Conservation (phyloP, 2,113 vertebrate genomes). For the Elanoides forficatus region DNA sequence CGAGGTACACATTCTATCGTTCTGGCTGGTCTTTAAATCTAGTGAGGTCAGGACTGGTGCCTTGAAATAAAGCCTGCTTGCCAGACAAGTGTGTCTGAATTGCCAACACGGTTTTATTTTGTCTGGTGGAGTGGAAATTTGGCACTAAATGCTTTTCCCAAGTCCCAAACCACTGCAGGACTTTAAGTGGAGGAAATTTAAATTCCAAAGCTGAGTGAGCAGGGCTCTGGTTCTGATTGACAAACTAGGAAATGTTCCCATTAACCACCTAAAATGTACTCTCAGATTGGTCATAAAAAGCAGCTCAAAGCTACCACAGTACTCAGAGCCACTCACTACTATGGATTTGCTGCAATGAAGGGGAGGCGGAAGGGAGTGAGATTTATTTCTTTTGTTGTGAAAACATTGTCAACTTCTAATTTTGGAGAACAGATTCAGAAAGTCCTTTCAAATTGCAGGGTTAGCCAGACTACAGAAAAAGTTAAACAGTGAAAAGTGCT, state of each 20-base stretch:
- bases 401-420: not conserved
- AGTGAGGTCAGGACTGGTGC: constrained; percentile 58
- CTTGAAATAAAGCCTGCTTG: constrained; percentile 58
- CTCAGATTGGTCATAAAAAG: constrained; percentile 61
- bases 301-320: constrained; percentile 27
- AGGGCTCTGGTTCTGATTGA: constrained; percentile 65
- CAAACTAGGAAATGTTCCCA: constrained; percentile 61
- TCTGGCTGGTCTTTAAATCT: constrained; percentile 57
- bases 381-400: not conserved
- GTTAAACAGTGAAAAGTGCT: not conserved
- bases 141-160: constrained; percentile 58
- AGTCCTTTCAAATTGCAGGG: not conserved
- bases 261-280: constrained; percentile 58
- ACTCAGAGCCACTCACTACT: not conserved
- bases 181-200: constrained; percentile 63
- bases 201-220: constrained; percentile 55
- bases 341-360: not conserved
- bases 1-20: not conserved
- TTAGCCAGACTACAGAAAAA: not conserved
- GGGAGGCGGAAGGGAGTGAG: not conserved
- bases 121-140: constrained; percentile 71
- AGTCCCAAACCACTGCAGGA: constrained; percentile 69
- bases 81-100: constrained; percentile 64
- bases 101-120: constrained; percentile 70
- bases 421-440: not conserved